Evolutionary conservation across 2,797 vertebrate genomes (phyloP).

Genomic region (Intellagama lesueurii): DNA sequence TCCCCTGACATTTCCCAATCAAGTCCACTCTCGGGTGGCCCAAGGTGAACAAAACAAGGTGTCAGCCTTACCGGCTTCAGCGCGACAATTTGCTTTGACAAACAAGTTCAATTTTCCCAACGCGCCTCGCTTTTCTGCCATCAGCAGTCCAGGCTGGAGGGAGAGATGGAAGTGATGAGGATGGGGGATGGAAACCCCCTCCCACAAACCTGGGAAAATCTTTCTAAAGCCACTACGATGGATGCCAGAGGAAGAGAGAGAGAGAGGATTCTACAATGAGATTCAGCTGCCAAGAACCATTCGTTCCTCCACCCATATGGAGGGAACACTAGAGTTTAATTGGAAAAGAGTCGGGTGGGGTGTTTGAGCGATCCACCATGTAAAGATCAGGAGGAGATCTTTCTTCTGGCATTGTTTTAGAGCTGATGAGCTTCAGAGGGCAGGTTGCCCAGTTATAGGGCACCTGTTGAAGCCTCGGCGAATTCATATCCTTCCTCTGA

Average conservation of each 20-base stretch:
- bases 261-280: not conserved
- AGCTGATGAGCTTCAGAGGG: no score
- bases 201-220: not conserved
- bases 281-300: not conserved
- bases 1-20: not conserved
- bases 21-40: conserved; percentile 3
- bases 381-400: no score
- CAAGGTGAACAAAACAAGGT: not conserved
- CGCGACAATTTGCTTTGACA: not conserved
- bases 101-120: conserved; percentile 7
- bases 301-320: not conserved
- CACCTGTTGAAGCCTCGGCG: no score
- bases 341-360: not conserved
- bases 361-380: not conserved
- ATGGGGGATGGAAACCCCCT: not conserved
- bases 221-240: not conserved
- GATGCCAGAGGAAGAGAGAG: conserved; percentile 1
- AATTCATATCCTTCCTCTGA: no score
- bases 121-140: not conserved
- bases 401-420: no score
- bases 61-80: not conserved
- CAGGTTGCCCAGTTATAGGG: no score
- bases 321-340: not conserved
- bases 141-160: not conserved
- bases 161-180: fast-evolving